phyloP scores from a whole-genome alignment of 2,797 vertebrate genomes.

The Argentina silus region DNA sequence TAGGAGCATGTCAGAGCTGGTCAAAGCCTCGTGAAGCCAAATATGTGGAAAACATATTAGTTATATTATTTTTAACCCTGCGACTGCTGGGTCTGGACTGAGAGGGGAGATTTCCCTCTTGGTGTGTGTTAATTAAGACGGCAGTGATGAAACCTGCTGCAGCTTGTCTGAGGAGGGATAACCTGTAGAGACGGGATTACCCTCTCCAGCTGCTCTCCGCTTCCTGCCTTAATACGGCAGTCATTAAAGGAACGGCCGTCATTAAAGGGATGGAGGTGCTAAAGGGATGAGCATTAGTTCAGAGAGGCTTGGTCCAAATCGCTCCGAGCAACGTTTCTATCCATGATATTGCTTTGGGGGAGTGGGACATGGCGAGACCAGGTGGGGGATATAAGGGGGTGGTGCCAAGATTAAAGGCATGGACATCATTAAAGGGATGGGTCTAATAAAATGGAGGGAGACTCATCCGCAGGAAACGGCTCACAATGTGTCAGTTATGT shows the following conservation, averaged over 20 bases:
- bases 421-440: constrained; percentile 38
- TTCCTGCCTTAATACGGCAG: not conserved
- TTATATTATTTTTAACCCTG: constrained; percentile 62
- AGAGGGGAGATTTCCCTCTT: constrained; percentile 65
- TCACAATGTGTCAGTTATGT: not conserved
- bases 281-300: no score
- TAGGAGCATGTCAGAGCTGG: constrained; percentile 65
- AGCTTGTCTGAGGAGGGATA: constrained; percentile 71
- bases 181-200: constrained; percentile 78
- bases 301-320: no score
- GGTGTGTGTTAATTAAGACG: constrained; percentile 74
- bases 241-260: constrained; percentile 21
- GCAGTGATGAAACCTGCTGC: constrained; percentile 70
- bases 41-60: constrained; percentile 55
- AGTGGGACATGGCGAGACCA: no score
- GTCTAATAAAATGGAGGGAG: not conserved
- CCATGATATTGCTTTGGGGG: no score
- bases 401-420: constrained; percentile 49
- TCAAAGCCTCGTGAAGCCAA: constrained; percentile 54
- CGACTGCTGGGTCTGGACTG: constrained; percentile 43
- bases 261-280: not conserved
- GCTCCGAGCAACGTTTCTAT: no score
- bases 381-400: no score
- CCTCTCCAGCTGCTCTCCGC: constrained; percentile 72
- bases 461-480: not conserved